Base-by-base conservation (phyloP, 2,888 invertebrate genomes). In the Drosophila picticornis region DNA sequence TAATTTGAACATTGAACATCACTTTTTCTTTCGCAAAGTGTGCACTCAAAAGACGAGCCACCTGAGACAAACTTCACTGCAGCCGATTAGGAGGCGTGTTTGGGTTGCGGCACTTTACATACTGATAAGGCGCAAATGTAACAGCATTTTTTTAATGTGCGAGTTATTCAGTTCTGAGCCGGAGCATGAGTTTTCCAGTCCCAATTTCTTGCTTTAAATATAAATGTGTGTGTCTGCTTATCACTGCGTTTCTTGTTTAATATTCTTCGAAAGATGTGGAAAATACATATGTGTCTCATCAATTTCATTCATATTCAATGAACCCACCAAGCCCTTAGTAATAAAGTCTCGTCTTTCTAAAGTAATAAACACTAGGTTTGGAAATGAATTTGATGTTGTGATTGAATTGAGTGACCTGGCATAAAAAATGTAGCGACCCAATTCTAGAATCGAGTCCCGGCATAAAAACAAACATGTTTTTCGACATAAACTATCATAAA, bases 401-500 rank as follows among this genome's bases (percentile, higher is more conserved):
- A 84, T 81, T 80, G 89, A 63, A 56, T 46, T 56, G 51, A 61
- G 46, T 65, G 75, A 60, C 78, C 71, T 60, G 31, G 29, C 40
- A 36, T 32, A 19, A 11, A 16, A 31, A 58, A 34, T 10, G 31
- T 27, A 27, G 10, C 57, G 75, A 70, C 68, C 67, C 59, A 48
- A 52, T 75, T 77, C 29, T 0, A 32, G 50, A 40, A 46, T 4
- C 4, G 16, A 46, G 16, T 16, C 55, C 16, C 48, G 69, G 50
- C 52, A 29, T 46, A 43, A 38, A 4, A 46, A n/a, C 19, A 19
- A 27, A 7, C 34, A 22, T 52, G 61, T 71, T 66, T 63, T 50
- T 52, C 52, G 31, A 62, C 65, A 60, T 84, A 84, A 69, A 84
- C 59, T 67, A 59, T 38, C 58, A 75, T 81, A 53, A 64, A 77